phyloP scores from a whole-genome alignment of 2,888 invertebrate species.

The Drosophila koepferae region DNA sequence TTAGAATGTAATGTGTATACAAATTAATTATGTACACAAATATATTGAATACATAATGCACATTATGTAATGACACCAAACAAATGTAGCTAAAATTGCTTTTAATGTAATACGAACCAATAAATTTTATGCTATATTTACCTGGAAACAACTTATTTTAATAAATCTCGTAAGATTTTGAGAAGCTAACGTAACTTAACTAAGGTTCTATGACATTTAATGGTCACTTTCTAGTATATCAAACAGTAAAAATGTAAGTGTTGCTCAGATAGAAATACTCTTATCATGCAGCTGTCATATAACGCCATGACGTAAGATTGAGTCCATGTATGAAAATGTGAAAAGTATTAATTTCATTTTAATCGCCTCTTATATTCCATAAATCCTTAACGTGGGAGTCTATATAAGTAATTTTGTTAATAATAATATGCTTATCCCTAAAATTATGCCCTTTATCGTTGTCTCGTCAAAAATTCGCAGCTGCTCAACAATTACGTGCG shows the following conservation, averaged over 20 bases:
- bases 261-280: too few relatives aligned
- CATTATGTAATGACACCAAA: constrained; percentile 51
- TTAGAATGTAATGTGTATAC: constrained; percentile 40
- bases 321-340: neutral
- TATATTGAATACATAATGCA: constrained; percentile 40
- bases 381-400: neutral
- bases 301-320: neutral
- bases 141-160: neutral
- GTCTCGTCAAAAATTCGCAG: neutral
- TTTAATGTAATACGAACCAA: constrained; percentile 64
- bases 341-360: constrained; percentile 2
- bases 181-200: neutral
- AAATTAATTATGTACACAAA: constrained; percentile 57
- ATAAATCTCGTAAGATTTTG: too few relatives aligned
- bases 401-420: neutral
- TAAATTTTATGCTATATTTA: constrained; percentile 62
- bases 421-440: neutral
- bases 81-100: constrained; percentile 38
- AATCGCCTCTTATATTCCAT: neutral
- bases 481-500: constrained; percentile 22
- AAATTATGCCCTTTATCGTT: neutral
- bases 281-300: neutral
- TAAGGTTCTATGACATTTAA: neutral
- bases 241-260: neutral
- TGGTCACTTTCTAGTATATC: neutral